phyloP scores from a whole-genome alignment of 2,113 vertebrate species.

The Cepphus grylle region DNA sequence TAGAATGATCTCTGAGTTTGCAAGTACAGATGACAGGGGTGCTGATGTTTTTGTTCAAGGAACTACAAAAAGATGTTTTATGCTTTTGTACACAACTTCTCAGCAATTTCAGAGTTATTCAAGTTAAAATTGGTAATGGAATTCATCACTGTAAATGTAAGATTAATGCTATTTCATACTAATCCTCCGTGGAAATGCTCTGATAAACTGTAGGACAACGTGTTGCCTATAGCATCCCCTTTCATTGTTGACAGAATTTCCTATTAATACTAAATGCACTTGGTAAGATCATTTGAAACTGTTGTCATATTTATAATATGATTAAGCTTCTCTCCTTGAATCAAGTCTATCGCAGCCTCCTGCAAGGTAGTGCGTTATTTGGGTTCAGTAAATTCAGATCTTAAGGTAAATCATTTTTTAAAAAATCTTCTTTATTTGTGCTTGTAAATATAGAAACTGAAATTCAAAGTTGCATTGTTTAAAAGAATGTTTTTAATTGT shows the following conservation, averaged over 20 bases:
- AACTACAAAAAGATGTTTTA: neutral
- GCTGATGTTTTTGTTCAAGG: neutral
- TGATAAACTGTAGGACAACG: constrained; percentile 27
- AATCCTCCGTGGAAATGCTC: constrained; percentile 26
- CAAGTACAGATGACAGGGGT: neutral
- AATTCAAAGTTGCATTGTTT: neutral
- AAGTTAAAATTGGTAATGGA: constrained; percentile 1
- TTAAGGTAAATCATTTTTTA: neutral
- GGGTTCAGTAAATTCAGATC: neutral
- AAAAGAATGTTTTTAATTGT: neutral
- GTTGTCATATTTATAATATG: neutral
- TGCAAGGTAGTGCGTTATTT: neutral
- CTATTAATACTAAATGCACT: neutral
- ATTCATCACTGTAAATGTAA: neutral
- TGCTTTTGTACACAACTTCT: constrained; percentile 5
- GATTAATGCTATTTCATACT: neutral
- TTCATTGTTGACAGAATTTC: constrained; percentile 24
- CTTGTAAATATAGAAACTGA: neutral
- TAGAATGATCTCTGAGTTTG: neutral
- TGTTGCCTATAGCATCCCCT: constrained; percentile 1
- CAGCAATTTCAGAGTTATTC: neutral
- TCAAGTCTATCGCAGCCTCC: neutral
- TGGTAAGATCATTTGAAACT: neutral
- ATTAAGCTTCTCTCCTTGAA: constrained; percentile 9
- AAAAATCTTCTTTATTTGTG: neutral